phyloP scores from a whole-genome alignment of 2,888 invertebrate genomes.

The Andrena flavipes region DNA sequence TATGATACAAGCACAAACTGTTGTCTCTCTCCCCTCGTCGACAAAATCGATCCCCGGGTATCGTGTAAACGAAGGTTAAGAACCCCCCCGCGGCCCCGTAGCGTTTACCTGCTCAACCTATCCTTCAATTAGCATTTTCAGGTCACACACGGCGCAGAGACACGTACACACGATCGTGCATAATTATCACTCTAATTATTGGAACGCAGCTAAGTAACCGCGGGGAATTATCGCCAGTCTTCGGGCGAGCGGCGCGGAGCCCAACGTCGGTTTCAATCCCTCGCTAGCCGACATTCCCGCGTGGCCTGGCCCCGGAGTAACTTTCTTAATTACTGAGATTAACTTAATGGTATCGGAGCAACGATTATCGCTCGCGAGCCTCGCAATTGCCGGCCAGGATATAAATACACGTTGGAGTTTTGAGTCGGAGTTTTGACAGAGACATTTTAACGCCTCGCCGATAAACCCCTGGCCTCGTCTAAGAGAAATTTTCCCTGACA shows the following conservation, averaged over 20 bases:
- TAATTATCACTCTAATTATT: constrained; percentile 84
- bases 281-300: constrained; percentile 75
- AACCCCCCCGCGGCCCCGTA: constrained; percentile 41
- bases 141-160: constrained; percentile 75
- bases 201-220: constrained; percentile 82
- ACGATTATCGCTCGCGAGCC: constrained; percentile 80
- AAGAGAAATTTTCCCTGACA: not conserved
- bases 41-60: constrained; percentile 26
- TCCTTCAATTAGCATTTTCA: constrained; percentile 83
- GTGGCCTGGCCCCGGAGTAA: constrained; percentile 76
- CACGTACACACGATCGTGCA: constrained; percentile 75
- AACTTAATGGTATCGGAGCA: constrained; percentile 82
- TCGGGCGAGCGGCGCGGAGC: constrained; percentile 53
- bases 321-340: constrained; percentile 84
- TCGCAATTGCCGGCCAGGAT: constrained; percentile 65
- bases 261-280: constrained; percentile 62
- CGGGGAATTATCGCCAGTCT: constrained; percentile 81
- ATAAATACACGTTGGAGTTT: constrained; percentile 56
- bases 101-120: constrained; percentile 62
- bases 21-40: not conserved
- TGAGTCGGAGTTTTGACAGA: constrained; percentile 55
- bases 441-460: constrained; percentile 34
- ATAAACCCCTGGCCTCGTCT: constrained; percentile 19
- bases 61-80: constrained; percentile 47
- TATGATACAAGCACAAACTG: constrained; percentile 21